A percentile compares a stretch with the other conserved stretches of the same genome.
Conservation (phyloP, 2,113 vertebrate genomes). For the Gadus macrocephalus region DNA sequence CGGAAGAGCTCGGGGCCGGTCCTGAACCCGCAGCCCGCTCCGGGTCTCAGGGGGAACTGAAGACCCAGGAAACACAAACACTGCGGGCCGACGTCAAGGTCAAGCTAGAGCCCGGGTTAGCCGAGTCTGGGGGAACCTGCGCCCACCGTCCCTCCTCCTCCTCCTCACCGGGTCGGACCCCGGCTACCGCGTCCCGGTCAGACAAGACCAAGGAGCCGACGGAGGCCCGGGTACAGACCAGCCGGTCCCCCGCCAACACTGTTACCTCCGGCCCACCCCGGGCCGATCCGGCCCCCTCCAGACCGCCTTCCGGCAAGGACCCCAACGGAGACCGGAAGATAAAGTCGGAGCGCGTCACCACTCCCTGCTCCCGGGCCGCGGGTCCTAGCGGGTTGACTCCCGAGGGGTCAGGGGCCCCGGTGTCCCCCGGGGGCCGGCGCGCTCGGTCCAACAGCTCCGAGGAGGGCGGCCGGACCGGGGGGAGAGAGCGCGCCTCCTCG, state of each 20-base stretch:
- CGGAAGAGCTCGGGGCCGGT: too few relatives aligned
- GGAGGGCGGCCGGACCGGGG: slow-evolving; percentile 40
- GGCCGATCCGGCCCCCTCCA: slow-evolving; percentile 57
- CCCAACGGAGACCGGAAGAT: slow-evolving; percentile 61
- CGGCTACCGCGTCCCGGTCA: slow-evolving; percentile 10
- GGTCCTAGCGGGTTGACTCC: slow-evolving; percentile 28
- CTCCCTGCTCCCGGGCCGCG: slow-evolving; percentile 45
- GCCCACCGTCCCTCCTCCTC: slow-evolving; percentile 35
- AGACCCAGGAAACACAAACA: slow-evolving; percentile 16
- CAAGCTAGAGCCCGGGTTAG: slow-evolving; percentile 27
- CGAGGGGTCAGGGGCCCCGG: slow-evolving; percentile 54
- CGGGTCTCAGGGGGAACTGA: not conserved
- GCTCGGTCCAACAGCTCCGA: slow-evolving; percentile 68
- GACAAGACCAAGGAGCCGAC: slow-evolving; percentile 29
- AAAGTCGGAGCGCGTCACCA: slow-evolving; percentile 60
- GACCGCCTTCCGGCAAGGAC: slow-evolving; percentile 59
- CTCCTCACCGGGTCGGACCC: slow-evolving; percentile 46
- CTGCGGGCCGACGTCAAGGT: slow-evolving; percentile 6
- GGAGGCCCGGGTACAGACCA: slow-evolving; percentile 41
- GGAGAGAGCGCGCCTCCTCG: slow-evolving; percentile 38
- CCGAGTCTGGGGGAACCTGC: not conserved
- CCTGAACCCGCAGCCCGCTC: not conserved
- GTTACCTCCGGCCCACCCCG: not conserved
- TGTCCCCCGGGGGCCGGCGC: slow-evolving; percentile 46
- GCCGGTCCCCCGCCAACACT: slow-evolving; percentile 26